Base-by-base conservation (phyloP, 2,113 vertebrate species). In the Callipepla squamata region DNA sequence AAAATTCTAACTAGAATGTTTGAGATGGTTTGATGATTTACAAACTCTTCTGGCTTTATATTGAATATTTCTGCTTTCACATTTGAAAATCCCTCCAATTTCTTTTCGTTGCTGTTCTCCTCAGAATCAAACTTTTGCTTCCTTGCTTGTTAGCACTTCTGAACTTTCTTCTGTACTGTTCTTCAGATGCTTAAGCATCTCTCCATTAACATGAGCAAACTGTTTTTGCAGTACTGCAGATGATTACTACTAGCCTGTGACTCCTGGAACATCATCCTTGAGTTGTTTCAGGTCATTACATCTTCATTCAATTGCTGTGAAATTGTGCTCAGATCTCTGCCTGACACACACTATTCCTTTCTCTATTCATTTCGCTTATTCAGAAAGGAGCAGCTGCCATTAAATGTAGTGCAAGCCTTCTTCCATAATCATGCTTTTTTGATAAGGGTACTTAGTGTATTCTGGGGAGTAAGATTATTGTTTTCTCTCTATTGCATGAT, bases 11-110 rank as follows among this genome's bases (percentile, higher is more conserved):
- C 45, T 72, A 72, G 38, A 82, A 6, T 50, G 76, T 19, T 57
- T 36, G 32, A 0, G 0, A 2, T 25, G 11, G 7, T 40, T 40
- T 40, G 40, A 40, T 55, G 67, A 65, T 47, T 80, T 51, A 5
- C 26, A 18, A 11, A 14, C 6, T 57, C 67, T 79, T 26, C 0
- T 11, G 36, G 11, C 25, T 2, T 1, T n/a, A 1, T 69, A 16
- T 13, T 13, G 45, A 48, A 17, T 2, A 9, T 79, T n/a, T 2
- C 26, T 57, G 8, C 7, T 55, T 79, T 89, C 51, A 20, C 8
- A 44, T 25, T 20, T 36, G 65, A 1, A 68, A 65, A 26, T 44
- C 14, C 6, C 2, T 25, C 14, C n/a, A 15, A 62, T 48, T 28
- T 55, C 53, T 48, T 66, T 44, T 4, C 5, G 84, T 12, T 9